Conservation (phyloP, 2,113 vertebrate species). For the Anhinga anhinga region DNA sequence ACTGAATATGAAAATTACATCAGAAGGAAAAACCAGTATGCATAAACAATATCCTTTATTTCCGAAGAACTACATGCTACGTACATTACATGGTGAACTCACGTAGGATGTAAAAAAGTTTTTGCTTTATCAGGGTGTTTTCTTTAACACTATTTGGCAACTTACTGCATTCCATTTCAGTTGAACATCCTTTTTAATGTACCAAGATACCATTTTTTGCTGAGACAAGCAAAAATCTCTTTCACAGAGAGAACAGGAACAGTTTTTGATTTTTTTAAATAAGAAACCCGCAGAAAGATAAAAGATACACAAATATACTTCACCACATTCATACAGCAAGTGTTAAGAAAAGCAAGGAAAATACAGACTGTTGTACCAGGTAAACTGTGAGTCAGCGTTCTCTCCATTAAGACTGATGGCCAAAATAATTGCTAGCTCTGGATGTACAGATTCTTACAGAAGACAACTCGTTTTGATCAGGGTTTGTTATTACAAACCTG, state of each 20-base stretch:
- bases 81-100: background rate
- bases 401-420: background rate
- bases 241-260: background rate
- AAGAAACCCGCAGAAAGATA: background rate
- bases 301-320: background rate
- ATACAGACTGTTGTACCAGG: background rate
- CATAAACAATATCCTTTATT: background rate
- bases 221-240: background rate
- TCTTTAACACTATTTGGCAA: background rate
- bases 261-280: background rate
- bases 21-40: background rate
- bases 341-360: background rate
- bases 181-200: background rate
- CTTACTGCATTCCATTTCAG: background rate
- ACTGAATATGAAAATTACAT: background rate
- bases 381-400: background rate
- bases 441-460: background rate
- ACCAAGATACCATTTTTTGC: background rate
- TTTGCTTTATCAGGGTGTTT: background rate
- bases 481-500: background rate
- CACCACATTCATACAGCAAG: background rate
- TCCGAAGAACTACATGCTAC: background rate
- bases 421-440: background rate
- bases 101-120: accelerated
- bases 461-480: background rate